Conservation (phyloP, 2,888 invertebrate genomes). For the Dryomyza anilis region DNA sequence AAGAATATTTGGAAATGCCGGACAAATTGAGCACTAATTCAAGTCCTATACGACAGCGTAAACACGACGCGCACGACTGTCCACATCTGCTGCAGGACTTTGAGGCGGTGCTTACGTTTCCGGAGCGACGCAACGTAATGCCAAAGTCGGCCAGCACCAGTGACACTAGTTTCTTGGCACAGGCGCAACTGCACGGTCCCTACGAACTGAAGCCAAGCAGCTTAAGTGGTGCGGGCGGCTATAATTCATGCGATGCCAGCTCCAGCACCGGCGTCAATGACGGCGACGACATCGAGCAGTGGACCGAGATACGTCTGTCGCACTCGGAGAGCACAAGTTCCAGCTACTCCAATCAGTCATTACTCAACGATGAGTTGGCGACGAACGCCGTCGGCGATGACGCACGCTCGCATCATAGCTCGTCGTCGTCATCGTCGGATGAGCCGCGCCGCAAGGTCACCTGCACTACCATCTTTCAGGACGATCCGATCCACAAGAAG, state of each 20-base stretch:
- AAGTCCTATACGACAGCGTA: constrained; percentile 53
- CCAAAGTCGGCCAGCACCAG: constrained; percentile 54
- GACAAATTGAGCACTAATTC: constrained; percentile 53
- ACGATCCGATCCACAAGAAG: constrained; percentile 52
- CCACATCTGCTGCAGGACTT: constrained; percentile 60
- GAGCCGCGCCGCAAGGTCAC: constrained; percentile 59
- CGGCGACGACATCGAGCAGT: constrained; percentile 60
- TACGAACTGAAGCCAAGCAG: constrained; percentile 50
- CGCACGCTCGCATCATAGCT: constrained; percentile 46
- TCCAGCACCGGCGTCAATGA: constrained; percentile 25
- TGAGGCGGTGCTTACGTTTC: constrained; percentile 53
- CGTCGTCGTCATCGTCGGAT: constrained; percentile 57
- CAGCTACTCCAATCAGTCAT: constrained; percentile 59
- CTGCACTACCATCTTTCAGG: constrained; percentile 58
- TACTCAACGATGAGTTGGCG: constrained; percentile 52
- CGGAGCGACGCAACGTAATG: constrained; percentile 48
- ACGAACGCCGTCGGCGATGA: constrained; percentile 40
- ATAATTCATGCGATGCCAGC: constrained; percentile 23
- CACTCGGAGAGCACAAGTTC: constrained; percentile 61
- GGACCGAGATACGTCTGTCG: constrained; percentile 60
- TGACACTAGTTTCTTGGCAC: constrained; percentile 47
- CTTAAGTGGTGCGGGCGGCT: constrained; percentile 22
- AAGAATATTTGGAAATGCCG: constrained; percentile 59
- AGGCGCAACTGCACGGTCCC: constrained; percentile 50
- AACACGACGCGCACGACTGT: constrained; percentile 56